phyloP scores from a whole-genome alignment of 2,113 vertebrate species.

The Hassar affinis region DNA sequence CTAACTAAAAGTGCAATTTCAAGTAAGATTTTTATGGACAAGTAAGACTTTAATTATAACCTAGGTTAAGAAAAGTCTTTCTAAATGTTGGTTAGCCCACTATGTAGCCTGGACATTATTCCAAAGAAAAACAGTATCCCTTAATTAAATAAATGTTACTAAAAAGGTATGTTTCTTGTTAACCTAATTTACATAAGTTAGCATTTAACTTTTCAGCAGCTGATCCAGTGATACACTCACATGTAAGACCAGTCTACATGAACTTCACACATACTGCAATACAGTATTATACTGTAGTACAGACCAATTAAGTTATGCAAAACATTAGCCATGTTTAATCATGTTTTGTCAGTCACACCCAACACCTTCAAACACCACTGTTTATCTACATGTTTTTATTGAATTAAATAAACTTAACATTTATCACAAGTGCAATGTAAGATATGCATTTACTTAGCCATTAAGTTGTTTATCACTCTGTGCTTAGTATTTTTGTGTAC shows the following conservation, averaged over 20 bases:
- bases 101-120: neutral
- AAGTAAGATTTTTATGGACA: neutral
- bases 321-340: neutral
- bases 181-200: neutral
- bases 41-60: no score
- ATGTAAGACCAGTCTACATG: neutral
- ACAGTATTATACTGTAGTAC: neutral
- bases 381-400: neutral
- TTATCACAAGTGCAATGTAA: neutral
- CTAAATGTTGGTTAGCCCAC: neutral
- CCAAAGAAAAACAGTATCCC: neutral
- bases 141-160: neutral
- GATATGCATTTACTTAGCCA: neutral
- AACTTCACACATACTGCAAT: neutral
- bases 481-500: neutral
- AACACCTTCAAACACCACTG: no score
- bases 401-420: neutral
- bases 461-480: neutral
- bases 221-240: neutral
- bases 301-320: neutral
- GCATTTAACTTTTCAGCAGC: neutral
- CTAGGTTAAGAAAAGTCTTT: neutral
- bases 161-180: neutral
- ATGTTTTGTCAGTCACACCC: no score
- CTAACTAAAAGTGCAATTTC: neutral